Conservation (phyloP, 1,140 invertebrate species). For the Proctacanthus coquilletti region DNA sequence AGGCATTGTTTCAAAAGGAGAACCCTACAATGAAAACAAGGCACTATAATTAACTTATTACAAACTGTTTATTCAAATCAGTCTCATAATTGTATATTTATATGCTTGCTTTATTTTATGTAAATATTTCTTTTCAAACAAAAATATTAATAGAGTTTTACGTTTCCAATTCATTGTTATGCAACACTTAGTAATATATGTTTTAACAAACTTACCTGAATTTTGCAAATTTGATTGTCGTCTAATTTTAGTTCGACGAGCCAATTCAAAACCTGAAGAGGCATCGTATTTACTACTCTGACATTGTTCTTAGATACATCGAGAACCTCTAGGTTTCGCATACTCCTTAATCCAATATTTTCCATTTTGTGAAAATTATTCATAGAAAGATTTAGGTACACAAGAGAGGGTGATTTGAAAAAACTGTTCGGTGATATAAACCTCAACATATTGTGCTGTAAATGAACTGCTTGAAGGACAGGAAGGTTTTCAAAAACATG, state of each 20-base stretch:
- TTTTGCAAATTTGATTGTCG: conserved; percentile 54
- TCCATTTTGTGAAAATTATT: conserved; percentile 57
- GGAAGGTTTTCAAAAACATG: conserved; percentile 62
- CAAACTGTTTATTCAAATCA: too few species aligned
- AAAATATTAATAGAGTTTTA: background rate
- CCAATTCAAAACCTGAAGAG: conserved; percentile 56
- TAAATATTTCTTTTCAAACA: background rate
- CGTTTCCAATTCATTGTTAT: background rate
- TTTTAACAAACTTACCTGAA: conserved; percentile 31
- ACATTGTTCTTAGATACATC: conserved; percentile 65
- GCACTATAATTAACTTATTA: too few species aligned
- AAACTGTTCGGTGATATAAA: conserved; percentile 62
- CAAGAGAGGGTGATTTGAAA: conserved; percentile 53
- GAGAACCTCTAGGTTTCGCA: conserved; percentile 62
- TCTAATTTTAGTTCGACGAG: conserved; percentile 68
- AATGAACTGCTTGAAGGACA: conserved; percentile 52
- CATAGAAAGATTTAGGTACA: conserved; percentile 67
- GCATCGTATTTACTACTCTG: conserved; percentile 46
- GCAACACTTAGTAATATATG: background rate
- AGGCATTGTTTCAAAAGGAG: conserved; percentile 66
- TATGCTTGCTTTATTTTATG: too few species aligned
- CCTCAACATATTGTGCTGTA: conserved; percentile 64
- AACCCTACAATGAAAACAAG: conserved; percentile 29
- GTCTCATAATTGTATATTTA: too few species aligned
- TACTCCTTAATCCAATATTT: conserved; percentile 49